Evolutionary conservation across 2,113 vertebrate genomes (phyloP).

Genomic region (Chaenogobius annularis): DNA sequence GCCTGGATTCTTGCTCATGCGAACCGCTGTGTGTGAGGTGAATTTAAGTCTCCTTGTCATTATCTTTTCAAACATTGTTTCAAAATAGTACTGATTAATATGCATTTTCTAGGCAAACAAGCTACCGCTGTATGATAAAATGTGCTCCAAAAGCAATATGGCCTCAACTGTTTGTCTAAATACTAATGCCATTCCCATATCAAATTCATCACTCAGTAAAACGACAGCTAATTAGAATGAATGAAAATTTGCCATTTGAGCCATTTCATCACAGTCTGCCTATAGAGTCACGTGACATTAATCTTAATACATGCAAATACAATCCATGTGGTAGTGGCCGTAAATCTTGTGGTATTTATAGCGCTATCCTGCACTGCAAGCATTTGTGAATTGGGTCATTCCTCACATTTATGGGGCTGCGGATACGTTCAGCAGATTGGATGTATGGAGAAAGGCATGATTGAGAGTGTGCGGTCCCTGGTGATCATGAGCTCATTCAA

Average conservation of each 20-base stretch:
- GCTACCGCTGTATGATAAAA: background rate
- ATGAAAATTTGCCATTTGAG: background rate
- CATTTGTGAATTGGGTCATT: conserved; percentile 1
- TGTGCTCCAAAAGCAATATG: background rate
- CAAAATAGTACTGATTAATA: background rate
- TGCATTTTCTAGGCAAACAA: background rate
- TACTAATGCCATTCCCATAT: background rate
- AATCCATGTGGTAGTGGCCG: background rate
- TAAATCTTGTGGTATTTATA: background rate
- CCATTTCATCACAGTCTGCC: background rate
- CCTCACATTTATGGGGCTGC: conserved; percentile 5
- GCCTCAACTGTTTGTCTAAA: background rate
- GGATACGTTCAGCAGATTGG: conserved; percentile 1
- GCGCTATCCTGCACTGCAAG: background rate
- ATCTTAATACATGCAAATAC: conserved; percentile 5
- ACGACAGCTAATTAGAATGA: background rate
- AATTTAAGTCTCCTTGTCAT: background rate
- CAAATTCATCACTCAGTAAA: background rate
- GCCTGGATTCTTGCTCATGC: too few relatives aligned
- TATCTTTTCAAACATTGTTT: background rate
- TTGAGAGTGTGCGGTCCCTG: background rate
- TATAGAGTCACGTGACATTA: background rate
- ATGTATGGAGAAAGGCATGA: background rate
- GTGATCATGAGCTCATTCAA: conserved; percentile 6
- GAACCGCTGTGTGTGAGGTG: too few relatives aligned